Evolutionary conservation across 2,797 vertebrate genomes (phyloP), one percentile per base, ranked within the genome.

Genomic region (Microctenopoma stevenorrisi): DNA sequence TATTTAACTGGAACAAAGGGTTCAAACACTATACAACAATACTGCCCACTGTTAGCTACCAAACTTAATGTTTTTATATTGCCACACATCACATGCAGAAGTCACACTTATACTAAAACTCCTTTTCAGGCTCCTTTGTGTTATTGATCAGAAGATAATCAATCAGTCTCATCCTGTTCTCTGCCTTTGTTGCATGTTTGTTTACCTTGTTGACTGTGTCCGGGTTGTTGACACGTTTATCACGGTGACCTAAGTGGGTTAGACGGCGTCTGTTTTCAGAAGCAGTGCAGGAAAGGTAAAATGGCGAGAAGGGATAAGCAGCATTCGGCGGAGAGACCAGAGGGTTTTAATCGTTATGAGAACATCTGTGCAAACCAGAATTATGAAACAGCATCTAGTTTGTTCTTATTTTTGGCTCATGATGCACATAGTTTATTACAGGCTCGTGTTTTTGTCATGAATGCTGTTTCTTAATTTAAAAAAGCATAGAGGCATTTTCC

Each of bases 161-260:
- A 73, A 67, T 84, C 67, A n/a, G 46, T 35, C 54, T 63, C 58
- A 0, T 51, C 50, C 43, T 56, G 66, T 42, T 56, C 66, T 60
- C 68, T 43, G 62, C 38, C 64, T 70, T 4, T 2, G 59, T 38
- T 66, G 47, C 62, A 25, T 75, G 69, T 79, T 74, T 71, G 73
- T 78, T 81, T 76, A 77, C 66, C 71, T 61, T 70, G 80, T 86
- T 46, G 76, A 82, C 73, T 30, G 68, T 49, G 74, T 40, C 46
- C 63, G 50, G 66, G 58, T 69, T 84, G 79, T 82, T 82, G 79
- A 82, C 84, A 68, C 4, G 35, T 74, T 72, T 72, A 73, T 72
- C 78, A 30, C 6, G 15, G 64, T 55, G 61, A 55, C 66, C 65
- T 65, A 63, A 80, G 68, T 26, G 61, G 71, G 49, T 82, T 80